Conservation (phyloP, 2,113 vertebrate species). For the Trichechus manatus region DNA sequence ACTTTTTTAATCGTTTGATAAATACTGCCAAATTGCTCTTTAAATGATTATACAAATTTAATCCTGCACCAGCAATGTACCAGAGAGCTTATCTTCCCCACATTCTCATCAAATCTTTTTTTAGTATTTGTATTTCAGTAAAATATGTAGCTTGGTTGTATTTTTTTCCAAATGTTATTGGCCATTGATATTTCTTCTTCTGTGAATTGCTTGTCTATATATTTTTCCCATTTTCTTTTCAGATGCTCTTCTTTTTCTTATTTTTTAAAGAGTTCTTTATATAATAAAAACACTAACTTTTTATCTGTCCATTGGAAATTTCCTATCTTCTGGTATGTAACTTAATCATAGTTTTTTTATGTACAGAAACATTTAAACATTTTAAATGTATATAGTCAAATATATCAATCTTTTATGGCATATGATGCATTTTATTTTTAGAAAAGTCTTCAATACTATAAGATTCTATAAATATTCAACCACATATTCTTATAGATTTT, state of each 20-base stretch:
- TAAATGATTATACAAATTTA: background rate
- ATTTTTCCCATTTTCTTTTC: background rate
- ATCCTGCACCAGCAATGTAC: background rate
- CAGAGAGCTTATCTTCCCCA: background rate
- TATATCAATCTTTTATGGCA: background rate
- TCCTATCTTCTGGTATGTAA: background rate
- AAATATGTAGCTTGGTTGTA: background rate
- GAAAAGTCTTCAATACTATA: background rate
- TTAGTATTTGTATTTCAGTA: constrained; percentile 4
- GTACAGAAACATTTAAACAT: background rate
- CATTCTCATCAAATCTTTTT: background rate
- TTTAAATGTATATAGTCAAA: background rate
- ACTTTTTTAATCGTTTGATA: constrained; percentile 15
- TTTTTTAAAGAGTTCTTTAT: background rate
- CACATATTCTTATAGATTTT: constrained; percentile 9
- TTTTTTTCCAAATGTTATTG: background rate
- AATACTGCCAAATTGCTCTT: constrained; percentile 31
- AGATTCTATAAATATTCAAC: background rate
- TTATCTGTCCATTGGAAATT: constrained; percentile 10
- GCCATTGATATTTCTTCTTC: background rate
- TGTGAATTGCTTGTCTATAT: background rate
- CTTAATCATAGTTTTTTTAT: constrained; percentile 12
- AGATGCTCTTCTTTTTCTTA: background rate
- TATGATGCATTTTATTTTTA: background rate
- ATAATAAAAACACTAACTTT: background rate